A percentile compares a stretch with the other conserved stretches of the same genome.
Evolutionary conservation across 2,113 vertebrate genomes (phyloP).

Genomic region (Spea bombifrons): DNA sequence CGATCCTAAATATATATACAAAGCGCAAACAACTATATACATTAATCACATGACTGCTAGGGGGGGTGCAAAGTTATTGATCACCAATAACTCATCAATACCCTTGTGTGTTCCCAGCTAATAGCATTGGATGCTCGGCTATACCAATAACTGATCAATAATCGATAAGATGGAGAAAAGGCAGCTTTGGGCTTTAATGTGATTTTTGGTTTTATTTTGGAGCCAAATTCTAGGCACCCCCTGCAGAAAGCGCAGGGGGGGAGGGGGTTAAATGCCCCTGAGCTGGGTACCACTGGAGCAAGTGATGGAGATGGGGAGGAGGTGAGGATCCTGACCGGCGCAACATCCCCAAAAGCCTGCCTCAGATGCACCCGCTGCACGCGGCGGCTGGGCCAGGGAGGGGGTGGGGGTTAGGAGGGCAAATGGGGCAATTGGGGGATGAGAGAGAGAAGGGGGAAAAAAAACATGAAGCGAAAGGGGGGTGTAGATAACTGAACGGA

Average conservation of each 20-base stretch:
- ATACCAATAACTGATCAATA: not conserved
- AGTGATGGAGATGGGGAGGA: slow-evolving; percentile 25
- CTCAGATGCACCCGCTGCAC: not conserved
- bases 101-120: too few species aligned
- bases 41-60: too few species aligned
- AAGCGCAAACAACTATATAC: too few species aligned
- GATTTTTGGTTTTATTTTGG: not conserved
- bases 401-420: not conserved
- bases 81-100: too few species aligned
- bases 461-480: not conserved
- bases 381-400: not conserved
- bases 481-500: slow-evolving; percentile 14
- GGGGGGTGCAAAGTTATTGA: too few species aligned
- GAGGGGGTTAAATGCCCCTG: not conserved
- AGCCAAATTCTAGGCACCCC: not conserved
- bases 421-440: not conserved
- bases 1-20: too few species aligned
- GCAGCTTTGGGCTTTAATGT: too few species aligned
- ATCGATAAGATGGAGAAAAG: not conserved
- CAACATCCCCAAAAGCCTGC: not conserved
- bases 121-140: too few species aligned
- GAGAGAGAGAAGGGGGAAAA: not conserved
- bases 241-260: not conserved
- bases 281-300: slow-evolving; percentile 15
- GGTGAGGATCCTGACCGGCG: not conserved